Base-by-base conservation (phyloP, 2,888 invertebrate genomes). In the Xestia ashworthii region DNA sequence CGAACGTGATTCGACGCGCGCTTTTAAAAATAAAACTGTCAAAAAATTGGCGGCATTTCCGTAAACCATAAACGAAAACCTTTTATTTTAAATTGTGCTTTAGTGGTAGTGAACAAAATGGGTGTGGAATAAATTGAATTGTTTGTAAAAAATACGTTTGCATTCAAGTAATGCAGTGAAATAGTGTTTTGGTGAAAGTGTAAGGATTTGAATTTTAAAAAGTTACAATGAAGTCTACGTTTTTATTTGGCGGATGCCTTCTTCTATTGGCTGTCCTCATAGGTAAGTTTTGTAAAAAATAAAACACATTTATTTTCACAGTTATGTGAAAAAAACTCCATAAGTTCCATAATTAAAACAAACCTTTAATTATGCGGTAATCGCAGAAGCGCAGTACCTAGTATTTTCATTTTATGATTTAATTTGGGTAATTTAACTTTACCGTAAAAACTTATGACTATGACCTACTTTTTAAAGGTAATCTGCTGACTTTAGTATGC, bases 141-240 rank as follows among this genome's bases (percentile, higher is more conserved):
- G 64, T 41, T 81, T 76, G 58, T 41, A 46, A 73, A 77, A 78
- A n/a, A 12, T 55, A 80, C 71, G 77, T 85, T 87, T 82, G 77
- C 86, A 83, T 88, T 87, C 50, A 60, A 86, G 92, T 91, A 90
- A 92, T 92, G 92, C 90, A 87, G 91, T 93, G 92, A 91, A 90
- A 88, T 68, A 87, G 89, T 90, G 91, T 90, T 91, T 92, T 83
- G 91, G 96, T 96, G 96, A 95, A 96, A 95, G 95, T 95, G 95
- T 91, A 92, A 90, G 92, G 91, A 92, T 92, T 91, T 88, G 90
- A 88, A 92, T 90, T 87, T 90, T 90, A 90, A 86, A 88, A 84
- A 91, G 88, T 78, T n/a, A 95, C 90, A 89, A 96, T 96, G 95
- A 93, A 93, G 92, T 87, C 92, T 83, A 85, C 90, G 85, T 86